These are phyloP conservation scores for Oceanodroma leucorhoa DNA, from an alignment of 2,797 vertebrate species.

Conservation along the genomic window DNA sequence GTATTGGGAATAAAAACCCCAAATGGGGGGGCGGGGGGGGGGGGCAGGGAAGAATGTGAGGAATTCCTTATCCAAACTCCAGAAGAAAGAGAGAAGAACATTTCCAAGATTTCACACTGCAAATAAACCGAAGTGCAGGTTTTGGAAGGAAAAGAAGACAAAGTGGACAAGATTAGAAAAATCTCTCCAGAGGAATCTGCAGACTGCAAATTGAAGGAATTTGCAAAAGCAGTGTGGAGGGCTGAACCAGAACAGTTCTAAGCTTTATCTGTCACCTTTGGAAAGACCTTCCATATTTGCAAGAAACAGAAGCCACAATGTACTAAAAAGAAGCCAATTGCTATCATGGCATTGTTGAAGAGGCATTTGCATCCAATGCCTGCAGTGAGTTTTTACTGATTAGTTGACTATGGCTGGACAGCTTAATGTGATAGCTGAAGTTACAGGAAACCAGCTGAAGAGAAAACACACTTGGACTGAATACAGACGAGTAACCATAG, in stretches of 20 bases:
- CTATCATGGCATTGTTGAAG: neutral
- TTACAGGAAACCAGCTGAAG: neutral
- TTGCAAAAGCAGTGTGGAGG: neutral
- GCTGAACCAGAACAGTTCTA: neutral
- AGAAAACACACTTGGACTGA: neutral
- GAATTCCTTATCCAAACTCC: neutral
- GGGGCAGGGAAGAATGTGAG: neutral
- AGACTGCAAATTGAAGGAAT: neutral
- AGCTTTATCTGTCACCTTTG: neutral
- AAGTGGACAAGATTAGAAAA: neutral
- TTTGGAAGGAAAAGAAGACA: neutral
- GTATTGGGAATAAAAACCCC: neutral
- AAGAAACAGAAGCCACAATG: neutral
- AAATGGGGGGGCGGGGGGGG: rapidly evolving
- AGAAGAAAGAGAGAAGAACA: neutral
- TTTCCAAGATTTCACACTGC: neutral
- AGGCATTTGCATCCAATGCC: neutral
- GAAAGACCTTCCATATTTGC: neutral
- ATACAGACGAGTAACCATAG: neutral
- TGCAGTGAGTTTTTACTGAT: neutral
- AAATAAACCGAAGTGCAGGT: neutral
- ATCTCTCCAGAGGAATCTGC: neutral
- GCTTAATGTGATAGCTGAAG: neutral
- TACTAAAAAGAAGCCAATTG: neutral
- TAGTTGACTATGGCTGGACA: neutral